phyloP scores from a whole-genome alignment of 92 coral and sea anemone genomes.

The Plumapathes pennacea region DNA sequence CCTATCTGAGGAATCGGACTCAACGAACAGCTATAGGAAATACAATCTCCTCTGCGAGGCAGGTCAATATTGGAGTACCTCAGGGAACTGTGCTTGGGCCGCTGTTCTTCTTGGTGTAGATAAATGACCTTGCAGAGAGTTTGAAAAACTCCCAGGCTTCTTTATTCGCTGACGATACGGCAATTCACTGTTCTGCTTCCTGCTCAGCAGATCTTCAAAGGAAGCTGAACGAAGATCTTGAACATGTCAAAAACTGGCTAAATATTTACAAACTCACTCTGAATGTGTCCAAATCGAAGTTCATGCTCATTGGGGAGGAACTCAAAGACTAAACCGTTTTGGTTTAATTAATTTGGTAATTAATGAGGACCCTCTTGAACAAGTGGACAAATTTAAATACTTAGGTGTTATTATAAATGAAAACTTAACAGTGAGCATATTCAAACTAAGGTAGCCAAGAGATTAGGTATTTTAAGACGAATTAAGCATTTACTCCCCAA shows the following conservation, averaged over 20 bases:
- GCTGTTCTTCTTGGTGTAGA: background rate
- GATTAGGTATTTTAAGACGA: too few species aligned
- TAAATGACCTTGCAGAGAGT: constrained; percentile 10
- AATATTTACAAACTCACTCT: constrained; percentile 21
- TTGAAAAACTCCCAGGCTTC: constrained; percentile 18
- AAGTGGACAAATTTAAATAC: constrained; percentile 21
- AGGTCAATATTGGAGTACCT: background rate
- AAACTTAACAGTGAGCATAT: too few species aligned
- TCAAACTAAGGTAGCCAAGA: too few species aligned
- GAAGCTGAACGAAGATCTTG: constrained; percentile 32
- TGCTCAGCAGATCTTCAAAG: constrained; percentile 35
- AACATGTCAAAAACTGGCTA: constrained; percentile 37
- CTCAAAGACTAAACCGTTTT: too few species aligned
- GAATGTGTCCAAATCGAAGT: constrained; percentile 21
- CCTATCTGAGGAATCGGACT: too few species aligned
- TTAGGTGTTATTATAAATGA: too few species aligned
- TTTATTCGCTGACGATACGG: constrained; percentile 42
- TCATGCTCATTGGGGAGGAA: constrained; percentile 36
- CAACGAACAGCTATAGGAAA: too few species aligned
- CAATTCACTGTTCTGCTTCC: constrained; percentile 27
- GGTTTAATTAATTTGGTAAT: too few species aligned
- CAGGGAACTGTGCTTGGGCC: constrained; percentile 1
- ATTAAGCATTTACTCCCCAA: too few species aligned
- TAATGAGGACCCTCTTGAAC: constrained; percentile 5
- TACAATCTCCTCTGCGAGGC: too few species aligned